Evolutionary conservation across 2,797 vertebrate species (phyloP), one percentile per base, ranked within the genome.

Genomic region (Ceryle rudis): DNA sequence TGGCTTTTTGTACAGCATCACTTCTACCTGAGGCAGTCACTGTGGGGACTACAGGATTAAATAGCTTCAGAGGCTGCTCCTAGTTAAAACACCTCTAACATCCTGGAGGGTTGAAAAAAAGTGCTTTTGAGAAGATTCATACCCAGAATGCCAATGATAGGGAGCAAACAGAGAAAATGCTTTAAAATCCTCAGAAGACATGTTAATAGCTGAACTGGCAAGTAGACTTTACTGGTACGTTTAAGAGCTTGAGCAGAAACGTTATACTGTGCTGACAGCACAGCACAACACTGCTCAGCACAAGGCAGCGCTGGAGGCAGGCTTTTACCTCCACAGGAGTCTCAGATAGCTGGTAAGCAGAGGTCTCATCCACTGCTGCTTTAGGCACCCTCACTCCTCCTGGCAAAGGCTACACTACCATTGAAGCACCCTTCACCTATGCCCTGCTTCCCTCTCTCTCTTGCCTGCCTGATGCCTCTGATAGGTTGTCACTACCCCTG

Each of bases 311-410:
- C 26, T 71, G n/a, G 23, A 62, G 8, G 21, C 17, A 41, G 31
- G 37, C 49, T 71, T 52, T n/a, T 14, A 6, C 14, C 26, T 55
- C 47, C 0, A 0, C 51, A 17, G 55, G 18, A 51, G 39, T 21
- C 57, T 10, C 42, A n/a, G 17, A 3, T 3, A 71, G 26, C 69
- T 47, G 44, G 11, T 15, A 61, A 47, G 20, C 16, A n/a, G n/a
- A 70, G 57, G 12, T 41, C 39, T 86, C 41, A 28, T 6, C 44
- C 9, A 11, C 11, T 16, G 15, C 13, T 6, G 22, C 35, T 72
- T 55, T 6, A 4, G 28, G 35, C 21, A 2, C 13, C 12, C 22
- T 5, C 0, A 2, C 19, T 42, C 35, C 33, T 60, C 57, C 65
- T 26, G 4, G 5, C 29, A 54, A 61, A 54, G 26, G 21, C 62